phyloP scores from a whole-genome alignment of 2,797 vertebrate species.

The Lepus oiostolus region DNA sequence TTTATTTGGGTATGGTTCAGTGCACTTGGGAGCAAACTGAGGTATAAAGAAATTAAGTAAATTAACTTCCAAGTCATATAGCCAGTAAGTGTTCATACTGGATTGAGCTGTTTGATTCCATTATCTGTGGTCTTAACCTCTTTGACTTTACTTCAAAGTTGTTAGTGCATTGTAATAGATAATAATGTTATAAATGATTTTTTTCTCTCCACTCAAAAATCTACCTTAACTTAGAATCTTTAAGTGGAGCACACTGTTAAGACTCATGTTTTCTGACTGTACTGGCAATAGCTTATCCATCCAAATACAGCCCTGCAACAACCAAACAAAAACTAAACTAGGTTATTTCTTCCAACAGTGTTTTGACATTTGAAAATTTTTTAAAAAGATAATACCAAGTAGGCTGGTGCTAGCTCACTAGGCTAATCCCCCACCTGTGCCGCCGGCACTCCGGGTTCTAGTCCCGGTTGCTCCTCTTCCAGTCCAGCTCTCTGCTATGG shows the following conservation, averaged over 20 bases:
- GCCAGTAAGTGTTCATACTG: background rate
- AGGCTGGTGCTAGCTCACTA: no score
- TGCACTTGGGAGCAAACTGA: constrained; percentile 30
- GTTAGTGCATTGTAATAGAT: background rate
- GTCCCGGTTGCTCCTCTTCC: no score
- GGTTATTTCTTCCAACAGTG: constrained; percentile 18
- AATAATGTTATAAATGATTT: background rate
- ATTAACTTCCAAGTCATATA: background rate
- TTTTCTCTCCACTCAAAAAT: background rate
- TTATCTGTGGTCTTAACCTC: constrained; percentile 22
- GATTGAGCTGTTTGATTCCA: background rate
- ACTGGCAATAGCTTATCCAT: background rate
- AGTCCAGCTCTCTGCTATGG: no score
- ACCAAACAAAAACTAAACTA: constrained; percentile 26
- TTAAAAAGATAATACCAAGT: background rate
- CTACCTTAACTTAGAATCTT: constrained; percentile 17
- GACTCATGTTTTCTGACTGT: background rate
- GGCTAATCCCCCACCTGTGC: no score
- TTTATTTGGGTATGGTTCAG: constrained; percentile 56
- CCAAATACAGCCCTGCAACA: background rate
- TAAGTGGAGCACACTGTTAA: background rate
- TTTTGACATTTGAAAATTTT: background rate
- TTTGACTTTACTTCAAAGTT: constrained; percentile 27
- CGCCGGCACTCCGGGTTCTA: no score
- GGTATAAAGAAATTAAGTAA: background rate